These are phyloP conservation scores for Centropyge bicolor DNA, from an alignment of 2,797 vertebrate genomes.

Conservation along the genomic window DNA sequence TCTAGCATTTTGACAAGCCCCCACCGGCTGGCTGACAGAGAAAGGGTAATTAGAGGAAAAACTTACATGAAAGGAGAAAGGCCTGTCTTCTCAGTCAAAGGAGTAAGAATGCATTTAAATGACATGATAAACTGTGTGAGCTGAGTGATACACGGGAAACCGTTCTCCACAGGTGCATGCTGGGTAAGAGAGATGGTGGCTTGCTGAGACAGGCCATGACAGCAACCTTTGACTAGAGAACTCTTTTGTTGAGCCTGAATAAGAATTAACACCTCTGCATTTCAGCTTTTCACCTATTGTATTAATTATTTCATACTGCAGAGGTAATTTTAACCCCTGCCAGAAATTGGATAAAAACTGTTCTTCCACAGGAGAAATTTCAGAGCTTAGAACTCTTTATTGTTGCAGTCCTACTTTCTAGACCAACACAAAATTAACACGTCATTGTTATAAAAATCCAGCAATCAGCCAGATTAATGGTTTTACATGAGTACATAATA, in stretches of 20 bases:
- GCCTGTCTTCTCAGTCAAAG: constrained; percentile 43
- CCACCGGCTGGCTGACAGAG: constrained; percentile 59
- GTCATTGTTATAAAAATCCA: background rate
- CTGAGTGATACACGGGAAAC: constrained; percentile 14
- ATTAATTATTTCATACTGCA: background rate
- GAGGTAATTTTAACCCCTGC: background rate
- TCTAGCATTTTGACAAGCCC: constrained; percentile 62
- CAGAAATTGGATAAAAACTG: background rate
- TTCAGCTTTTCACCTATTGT: background rate
- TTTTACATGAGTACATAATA: background rate
- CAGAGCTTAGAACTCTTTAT: background rate
- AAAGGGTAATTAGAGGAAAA: constrained; percentile 70
- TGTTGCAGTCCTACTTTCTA: background rate
- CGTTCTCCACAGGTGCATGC: constrained; percentile 9
- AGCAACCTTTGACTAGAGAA: constrained; percentile 14
- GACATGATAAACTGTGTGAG: constrained; percentile 22
- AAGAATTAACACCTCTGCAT: background rate
- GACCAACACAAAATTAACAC: background rate
- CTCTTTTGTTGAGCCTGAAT: constrained; percentile 1
- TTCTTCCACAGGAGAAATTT: background rate
- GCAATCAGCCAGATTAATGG: background rate
- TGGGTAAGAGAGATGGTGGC: background rate
- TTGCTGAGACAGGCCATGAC: constrained; percentile 18
- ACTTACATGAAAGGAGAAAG: constrained; percentile 49
- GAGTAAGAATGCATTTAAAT: constrained; percentile 23